phyloP scores from a whole-genome alignment of 2,888 invertebrate genomes.

The Metopia argyrocephala region DNA sequence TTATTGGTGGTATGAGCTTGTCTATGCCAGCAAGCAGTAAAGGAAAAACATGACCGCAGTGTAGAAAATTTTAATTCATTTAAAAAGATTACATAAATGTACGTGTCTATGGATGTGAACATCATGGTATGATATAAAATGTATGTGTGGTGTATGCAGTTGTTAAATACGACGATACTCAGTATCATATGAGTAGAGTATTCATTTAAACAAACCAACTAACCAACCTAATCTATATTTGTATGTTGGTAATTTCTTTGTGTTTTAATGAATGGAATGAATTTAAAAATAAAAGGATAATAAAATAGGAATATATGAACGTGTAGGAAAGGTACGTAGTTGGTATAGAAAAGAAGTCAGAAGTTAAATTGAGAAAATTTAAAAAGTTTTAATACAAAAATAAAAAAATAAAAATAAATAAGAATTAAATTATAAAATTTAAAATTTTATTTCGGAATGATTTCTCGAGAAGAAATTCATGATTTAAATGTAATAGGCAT shows the following conservation, averaged over 20 bases:
- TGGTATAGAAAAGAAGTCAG: not conserved
- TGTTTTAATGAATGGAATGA: conserved; percentile 2
- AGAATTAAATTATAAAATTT: not conserved
- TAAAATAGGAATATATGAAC: not conserved
- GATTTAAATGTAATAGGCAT: too few species aligned
- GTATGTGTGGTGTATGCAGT: not conserved
- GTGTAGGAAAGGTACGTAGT: not conserved
- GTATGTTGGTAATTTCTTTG: conserved; percentile 23
- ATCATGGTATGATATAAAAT: not conserved
- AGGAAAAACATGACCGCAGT: conserved; percentile 62
- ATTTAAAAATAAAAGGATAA: not conserved
- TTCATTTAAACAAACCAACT: conserved; percentile 6
- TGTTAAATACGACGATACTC: not conserved
- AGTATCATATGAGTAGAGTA: not conserved
- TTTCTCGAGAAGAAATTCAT: not conserved
- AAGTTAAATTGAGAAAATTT: not conserved
- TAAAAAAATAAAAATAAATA: not conserved
- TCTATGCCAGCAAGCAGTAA: conserved; percentile 36
- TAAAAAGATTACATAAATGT: conserved; percentile 31
- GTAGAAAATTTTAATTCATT: conserved; percentile 58
- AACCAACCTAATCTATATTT: conserved; percentile 22
- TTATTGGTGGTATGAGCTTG: conserved; percentile 39
- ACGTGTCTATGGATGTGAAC: not conserved
- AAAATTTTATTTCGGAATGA: not conserved
- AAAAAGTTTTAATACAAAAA: not conserved